Conservation (phyloP, 2,797 vertebrate genomes). For the Danio tinwini region DNA sequence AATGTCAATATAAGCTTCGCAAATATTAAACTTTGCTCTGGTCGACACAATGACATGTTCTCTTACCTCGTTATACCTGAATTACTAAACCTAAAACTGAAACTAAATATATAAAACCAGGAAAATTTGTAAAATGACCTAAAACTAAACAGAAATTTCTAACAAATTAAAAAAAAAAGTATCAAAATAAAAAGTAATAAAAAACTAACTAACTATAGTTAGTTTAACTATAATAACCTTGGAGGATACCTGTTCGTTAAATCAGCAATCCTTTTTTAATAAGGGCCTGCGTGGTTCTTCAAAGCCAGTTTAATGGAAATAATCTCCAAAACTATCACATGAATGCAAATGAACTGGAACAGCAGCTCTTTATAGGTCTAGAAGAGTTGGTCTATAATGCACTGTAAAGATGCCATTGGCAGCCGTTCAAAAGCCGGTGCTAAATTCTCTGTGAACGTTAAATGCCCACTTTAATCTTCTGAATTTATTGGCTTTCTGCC, state of each 20-base stretch:
- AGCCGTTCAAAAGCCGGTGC: conserved; percentile 5
- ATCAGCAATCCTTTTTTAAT: not conserved
- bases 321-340: not conserved
- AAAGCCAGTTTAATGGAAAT: conserved; percentile 1
- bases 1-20: too few species aligned
- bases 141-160: too few species aligned
- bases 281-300: not conserved
- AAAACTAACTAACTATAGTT: too few species aligned
- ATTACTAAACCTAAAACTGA: too few species aligned
- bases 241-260: conserved; percentile 3
- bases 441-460: conserved; percentile 18
- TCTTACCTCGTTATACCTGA: too few species aligned
- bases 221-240: not conserved
- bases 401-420: conserved; percentile 4
- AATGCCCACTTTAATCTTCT: conserved; percentile 4
- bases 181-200: too few species aligned
- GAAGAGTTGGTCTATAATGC: not conserved
- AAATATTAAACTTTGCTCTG: too few species aligned
- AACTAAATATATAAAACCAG: too few species aligned
- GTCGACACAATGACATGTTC: too few species aligned
- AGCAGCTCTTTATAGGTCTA: conserved; percentile 19
- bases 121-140: too few species aligned
- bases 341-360: conserved; percentile 8
- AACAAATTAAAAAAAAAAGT: too few species aligned
- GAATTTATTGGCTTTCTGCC: conserved; percentile 5